Percentiles rank a stretch among this genome's conserved stretches.
Evolutionary conservation across 2,797 vertebrate genomes (phyloP).

Genomic region (Petrocephalus sullivani): DNA sequence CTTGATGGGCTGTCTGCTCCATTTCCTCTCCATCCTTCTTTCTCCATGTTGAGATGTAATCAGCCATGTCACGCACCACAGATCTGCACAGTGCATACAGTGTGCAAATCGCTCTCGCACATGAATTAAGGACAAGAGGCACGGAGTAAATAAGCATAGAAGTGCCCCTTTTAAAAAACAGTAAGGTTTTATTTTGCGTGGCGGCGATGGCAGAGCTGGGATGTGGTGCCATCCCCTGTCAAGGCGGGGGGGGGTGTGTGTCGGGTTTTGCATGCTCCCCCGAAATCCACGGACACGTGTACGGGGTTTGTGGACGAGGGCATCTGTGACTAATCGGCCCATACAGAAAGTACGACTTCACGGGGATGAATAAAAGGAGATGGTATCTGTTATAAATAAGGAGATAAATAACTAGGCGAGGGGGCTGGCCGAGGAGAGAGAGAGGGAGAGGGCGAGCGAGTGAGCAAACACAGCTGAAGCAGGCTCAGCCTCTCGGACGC

Average conservation of each 20-base stretch:
- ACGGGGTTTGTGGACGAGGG: not conserved
- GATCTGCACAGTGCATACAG: slow-evolving; percentile 22
- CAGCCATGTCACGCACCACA: slow-evolving; percentile 29
- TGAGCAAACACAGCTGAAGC: slow-evolving; percentile 34
- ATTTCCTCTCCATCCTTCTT: slow-evolving; percentile 10
- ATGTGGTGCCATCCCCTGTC: slow-evolving; percentile 32
- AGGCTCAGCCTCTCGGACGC: slow-evolving; percentile 59
- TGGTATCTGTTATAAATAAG: slow-evolving; percentile 60
- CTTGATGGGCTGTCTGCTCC: slow-evolving; percentile 27
- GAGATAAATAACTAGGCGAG: slow-evolving; percentile 55
- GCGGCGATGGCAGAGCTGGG: slow-evolving; percentile 31
- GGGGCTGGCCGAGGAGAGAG: slow-evolving; percentile 37
- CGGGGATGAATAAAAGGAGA: slow-evolving; percentile 40
- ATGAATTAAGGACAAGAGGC: not conserved
- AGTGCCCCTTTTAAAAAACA: slow-evolving; percentile 29
- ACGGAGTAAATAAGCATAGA: not conserved
- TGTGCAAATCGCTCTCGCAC: not conserved
- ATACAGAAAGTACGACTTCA: slow-evolving; percentile 29
- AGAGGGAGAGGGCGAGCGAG: not conserved
- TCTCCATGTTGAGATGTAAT: slow-evolving; percentile 28
- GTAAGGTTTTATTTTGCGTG: slow-evolving; percentile 41
- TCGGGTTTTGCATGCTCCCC: not conserved
- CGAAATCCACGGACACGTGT: not conserved
- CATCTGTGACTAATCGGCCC: slow-evolving; percentile 26
- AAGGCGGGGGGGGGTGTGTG: slow-evolving; percentile 12